These are phyloP conservation scores for Minunthozetes semirufus DNA, from an alignment of 2,888 invertebrate species.

Conservation along the genomic window DNA sequence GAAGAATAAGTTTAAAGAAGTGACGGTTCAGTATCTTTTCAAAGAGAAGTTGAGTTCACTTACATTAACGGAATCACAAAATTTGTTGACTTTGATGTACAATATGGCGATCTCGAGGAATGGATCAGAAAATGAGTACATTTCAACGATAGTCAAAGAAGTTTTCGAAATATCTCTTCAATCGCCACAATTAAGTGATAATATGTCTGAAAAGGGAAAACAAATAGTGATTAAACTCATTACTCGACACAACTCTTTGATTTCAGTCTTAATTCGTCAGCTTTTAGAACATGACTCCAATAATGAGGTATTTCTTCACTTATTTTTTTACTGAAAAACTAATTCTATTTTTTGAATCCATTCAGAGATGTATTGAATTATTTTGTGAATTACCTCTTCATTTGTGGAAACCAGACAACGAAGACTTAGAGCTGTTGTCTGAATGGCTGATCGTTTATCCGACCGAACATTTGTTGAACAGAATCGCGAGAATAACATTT, in stretches of 20 bases:
- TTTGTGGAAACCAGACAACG: slow-evolving; percentile 33
- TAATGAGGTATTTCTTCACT: slow-evolving; percentile 23
- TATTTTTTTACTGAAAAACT: neutral
- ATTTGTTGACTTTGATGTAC: slow-evolving; percentile 34
- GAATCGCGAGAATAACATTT: slow-evolving; percentile 35
- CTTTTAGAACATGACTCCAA: slow-evolving; percentile 5
- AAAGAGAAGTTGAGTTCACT: slow-evolving; percentile 35
- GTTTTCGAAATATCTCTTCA: slow-evolving; percentile 36
- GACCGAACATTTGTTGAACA: slow-evolving; percentile 27
- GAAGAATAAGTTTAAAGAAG: slow-evolving; percentile 38
- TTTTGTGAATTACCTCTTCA: slow-evolving; percentile 32
- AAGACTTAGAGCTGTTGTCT: slow-evolving; percentile 29
- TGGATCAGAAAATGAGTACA: slow-evolving; percentile 29
- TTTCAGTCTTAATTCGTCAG: slow-evolving; percentile 30
- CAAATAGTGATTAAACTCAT: slow-evolving; percentile 25
- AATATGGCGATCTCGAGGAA: slow-evolving; percentile 39
- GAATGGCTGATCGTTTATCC: slow-evolving; percentile 34
- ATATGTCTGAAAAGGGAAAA: slow-evolving; percentile 31
- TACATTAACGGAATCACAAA: slow-evolving; percentile 32
- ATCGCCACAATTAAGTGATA: slow-evolving; percentile 13
- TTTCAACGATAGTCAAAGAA: slow-evolving; percentile 33
- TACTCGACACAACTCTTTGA: slow-evolving; percentile 34
- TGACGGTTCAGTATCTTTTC: slow-evolving; percentile 35
- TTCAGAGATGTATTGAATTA: slow-evolving; percentile 32
- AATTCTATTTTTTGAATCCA: neutral